Percentiles rank a stretch among this genome's conserved stretches.
phyloP scores from a whole-genome alignment of 2,113 vertebrate species.

The Aepyceros melampus region DNA sequence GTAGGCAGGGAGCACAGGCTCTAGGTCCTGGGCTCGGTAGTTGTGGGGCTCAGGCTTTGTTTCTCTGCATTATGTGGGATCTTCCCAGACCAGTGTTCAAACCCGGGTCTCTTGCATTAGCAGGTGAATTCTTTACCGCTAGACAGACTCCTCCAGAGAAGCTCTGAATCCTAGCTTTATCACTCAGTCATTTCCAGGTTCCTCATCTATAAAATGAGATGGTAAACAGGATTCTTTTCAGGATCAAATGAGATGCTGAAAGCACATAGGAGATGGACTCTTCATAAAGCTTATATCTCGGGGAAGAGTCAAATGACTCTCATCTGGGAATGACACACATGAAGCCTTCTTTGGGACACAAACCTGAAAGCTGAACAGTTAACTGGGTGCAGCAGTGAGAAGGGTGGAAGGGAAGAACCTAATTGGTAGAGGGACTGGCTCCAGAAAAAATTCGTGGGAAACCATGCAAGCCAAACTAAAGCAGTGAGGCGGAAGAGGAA shows the following conservation, averaged over 20 bases:
- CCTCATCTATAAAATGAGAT: neutral
- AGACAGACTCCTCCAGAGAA: neutral
- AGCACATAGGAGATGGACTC: neutral
- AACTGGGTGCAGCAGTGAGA: neutral
- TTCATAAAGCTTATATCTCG: neutral
- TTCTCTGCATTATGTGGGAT: neutral
- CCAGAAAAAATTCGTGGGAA: neutral
- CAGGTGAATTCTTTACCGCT: neutral
- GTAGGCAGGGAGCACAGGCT: accelerated
- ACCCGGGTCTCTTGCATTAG: neutral
- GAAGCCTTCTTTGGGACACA: neutral
- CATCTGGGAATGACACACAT: neutral
- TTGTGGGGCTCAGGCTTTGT: accelerated
- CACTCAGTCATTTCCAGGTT: neutral
- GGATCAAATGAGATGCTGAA: neutral
- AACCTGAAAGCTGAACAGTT: neutral
- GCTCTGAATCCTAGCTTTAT: neutral
- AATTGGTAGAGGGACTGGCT: neutral
- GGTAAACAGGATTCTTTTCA: neutral
- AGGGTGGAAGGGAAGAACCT: neutral
- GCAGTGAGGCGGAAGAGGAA: neutral
- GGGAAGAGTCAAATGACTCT: neutral
- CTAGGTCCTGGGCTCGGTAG: neutral
- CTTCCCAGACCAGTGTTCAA: neutral
- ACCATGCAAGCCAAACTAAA: neutral